Evolutionary conservation across 2,888 invertebrate species (phyloP).

Genomic region (Marasmarcha lunaedactyla): DNA sequence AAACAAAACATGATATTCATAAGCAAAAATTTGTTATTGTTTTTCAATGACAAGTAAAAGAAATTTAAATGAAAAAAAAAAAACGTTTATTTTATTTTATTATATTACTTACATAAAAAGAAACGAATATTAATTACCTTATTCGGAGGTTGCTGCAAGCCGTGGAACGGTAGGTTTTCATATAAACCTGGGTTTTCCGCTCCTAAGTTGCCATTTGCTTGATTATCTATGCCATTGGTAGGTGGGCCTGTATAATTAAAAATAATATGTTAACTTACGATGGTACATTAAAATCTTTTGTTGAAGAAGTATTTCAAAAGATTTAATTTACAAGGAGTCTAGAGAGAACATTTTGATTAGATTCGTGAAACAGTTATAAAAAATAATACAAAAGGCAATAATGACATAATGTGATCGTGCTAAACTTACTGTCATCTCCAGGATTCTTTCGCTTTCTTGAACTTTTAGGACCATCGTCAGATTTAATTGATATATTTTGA

Average conservation of each 20-base stretch:
- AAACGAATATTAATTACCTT: too few species aligned
- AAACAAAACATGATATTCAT: conserved; percentile 22
- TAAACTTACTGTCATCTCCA: conserved; percentile 62
- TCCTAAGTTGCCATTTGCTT: conserved; percentile 72
- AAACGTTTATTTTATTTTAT: too few species aligned
- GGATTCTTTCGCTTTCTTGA: conserved; percentile 83
- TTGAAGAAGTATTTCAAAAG: too few species aligned
- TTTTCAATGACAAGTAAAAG: too few species aligned
- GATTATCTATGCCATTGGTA: conserved; percentile 69
- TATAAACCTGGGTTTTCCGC: conserved; percentile 89
- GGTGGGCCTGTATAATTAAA: conserved; percentile 46
- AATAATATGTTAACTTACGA: not conserved
- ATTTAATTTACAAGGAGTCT: too few species aligned
- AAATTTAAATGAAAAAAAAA: too few species aligned
- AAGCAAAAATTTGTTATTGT: conserved; percentile 3
- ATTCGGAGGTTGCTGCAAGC: conserved; percentile 92
- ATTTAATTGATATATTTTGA: conserved; percentile 33
- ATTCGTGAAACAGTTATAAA: too few species aligned
- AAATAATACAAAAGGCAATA: too few species aligned
- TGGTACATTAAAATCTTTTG: too few species aligned
- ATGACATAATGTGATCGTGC: too few species aligned
- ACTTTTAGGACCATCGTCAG: conserved; percentile 24
- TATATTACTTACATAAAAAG: too few species aligned
- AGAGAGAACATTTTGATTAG: too few species aligned
- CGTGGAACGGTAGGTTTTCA: conserved; percentile 96